Conservation (phyloP, 2,113 vertebrate genomes). For the Dipodomys ordii region DNA sequence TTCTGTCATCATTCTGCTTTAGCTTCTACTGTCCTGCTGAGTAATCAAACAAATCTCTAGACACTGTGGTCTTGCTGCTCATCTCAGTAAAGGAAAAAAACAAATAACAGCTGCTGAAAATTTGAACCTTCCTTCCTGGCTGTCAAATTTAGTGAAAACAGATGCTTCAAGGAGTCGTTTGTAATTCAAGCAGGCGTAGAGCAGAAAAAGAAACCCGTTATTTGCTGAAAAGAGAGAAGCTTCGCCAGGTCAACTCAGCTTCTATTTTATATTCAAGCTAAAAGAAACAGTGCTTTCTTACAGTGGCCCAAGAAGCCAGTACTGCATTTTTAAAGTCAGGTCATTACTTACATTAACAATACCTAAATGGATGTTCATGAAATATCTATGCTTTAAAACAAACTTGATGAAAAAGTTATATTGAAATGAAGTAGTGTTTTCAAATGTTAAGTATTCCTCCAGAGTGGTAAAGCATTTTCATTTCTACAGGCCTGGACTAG, state of each 20-base stretch:
- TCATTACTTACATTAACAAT: not conserved
- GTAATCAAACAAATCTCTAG: conserved; percentile 79
- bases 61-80: conserved; percentile 74
- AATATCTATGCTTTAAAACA: not conserved
- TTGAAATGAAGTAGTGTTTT: conserved; percentile 36
- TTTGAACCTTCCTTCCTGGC: conserved; percentile 74
- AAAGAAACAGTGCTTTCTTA: not conserved
- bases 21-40: conserved; percentile 78
- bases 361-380: not conserved
- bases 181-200: conserved; percentile 72
- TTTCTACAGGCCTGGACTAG: not conserved
- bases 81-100: conserved; percentile 68
- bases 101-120: conserved; percentile 81
- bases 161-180: conserved; percentile 77
- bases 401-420: conserved; percentile 15
- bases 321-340: not conserved
- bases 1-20: conserved; percentile 64
- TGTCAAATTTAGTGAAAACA: conserved; percentile 83
- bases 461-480: not conserved
- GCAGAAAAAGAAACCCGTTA: conserved; percentile 70
- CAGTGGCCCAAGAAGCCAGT: not conserved
- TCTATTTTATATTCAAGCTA: not conserved
- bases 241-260: conserved; percentile 48
- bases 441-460: not conserved
- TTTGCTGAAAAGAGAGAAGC: conserved; percentile 70